Evolutionary conservation across 2,113 vertebrate species (phyloP).

Genomic region (Indicator indicator): DNA sequence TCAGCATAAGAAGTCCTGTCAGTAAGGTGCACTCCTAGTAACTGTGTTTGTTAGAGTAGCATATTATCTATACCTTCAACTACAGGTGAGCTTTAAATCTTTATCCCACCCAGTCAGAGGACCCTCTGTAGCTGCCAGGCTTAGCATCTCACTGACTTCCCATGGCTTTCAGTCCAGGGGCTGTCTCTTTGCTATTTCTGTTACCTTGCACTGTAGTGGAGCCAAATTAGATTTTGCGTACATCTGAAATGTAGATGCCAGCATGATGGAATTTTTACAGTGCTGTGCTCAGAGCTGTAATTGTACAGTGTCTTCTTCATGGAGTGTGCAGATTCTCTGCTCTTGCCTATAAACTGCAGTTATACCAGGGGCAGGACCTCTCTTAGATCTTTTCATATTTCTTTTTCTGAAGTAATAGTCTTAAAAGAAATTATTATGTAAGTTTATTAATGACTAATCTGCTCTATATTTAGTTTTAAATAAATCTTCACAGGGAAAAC

Average conservation of each 20-base stretch:
- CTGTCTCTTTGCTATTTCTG: background rate
- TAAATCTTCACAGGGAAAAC: background rate
- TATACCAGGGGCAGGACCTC: accelerated
- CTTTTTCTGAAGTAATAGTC: background rate
- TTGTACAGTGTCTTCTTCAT: background rate
- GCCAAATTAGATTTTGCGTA: background rate
- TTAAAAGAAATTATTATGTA: background rate
- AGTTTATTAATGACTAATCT: background rate
- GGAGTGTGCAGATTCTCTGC: background rate
- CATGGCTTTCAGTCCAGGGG: background rate
- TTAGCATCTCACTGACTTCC: background rate
- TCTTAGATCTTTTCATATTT: background rate
- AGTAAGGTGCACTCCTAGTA: accelerated
- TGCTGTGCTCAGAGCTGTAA: background rate
- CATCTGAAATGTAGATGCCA: background rate
- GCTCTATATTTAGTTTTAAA: background rate
- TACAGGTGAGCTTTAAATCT: background rate
- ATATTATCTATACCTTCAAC: background rate
- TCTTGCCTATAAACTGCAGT: background rate
- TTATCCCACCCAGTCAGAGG: background rate
- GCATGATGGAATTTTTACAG: accelerated
- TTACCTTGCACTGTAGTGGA: background rate
- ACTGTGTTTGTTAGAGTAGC: background rate
- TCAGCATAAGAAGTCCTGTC: background rate
- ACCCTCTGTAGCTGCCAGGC: background rate